Conservation (phyloP, 2,113 vertebrate species). For the Corythornis madagascariensis region DNA sequence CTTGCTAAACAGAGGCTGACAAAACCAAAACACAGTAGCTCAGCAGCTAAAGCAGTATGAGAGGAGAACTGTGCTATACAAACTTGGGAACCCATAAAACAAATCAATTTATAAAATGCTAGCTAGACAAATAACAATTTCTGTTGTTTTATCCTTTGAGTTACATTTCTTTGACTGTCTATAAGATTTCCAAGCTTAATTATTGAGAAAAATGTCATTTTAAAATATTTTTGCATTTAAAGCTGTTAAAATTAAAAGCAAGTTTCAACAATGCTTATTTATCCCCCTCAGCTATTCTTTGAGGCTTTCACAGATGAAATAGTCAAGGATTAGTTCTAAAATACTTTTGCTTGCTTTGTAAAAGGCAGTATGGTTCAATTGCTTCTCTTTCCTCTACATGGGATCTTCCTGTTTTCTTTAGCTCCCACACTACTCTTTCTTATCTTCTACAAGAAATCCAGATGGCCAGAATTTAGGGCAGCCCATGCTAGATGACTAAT, state of each 20-base stretch:
- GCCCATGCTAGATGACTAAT: conserved; percentile 22
- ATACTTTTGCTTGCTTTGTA: conserved; percentile 3
- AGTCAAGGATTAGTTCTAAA: neutral
- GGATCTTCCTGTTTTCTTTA: conserved; percentile 61
- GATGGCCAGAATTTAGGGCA: conserved; percentile 22
- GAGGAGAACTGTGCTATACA: neutral
- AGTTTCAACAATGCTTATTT: neutral
- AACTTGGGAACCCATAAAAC: neutral
- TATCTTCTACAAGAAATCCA: conserved; percentile 44
- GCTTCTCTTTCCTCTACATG: neutral
- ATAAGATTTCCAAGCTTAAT: neutral
- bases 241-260: neutral
- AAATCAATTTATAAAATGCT: neutral
- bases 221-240: neutral
- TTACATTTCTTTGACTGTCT: neutral
- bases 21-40: conserved; percentile 22
- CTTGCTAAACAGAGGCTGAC: conserved; percentile 20
- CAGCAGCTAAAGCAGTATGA: neutral
- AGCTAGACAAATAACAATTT: neutral
- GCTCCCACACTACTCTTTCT: conserved; percentile 17
- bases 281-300: neutral
- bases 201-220: neutral
- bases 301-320: neutral
- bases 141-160: neutral
- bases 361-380: neutral